These are phyloP conservation scores for Zosterops pallidus DNA, from an alignment of 2,113 vertebrate species.

Conservation along the genomic window DNA sequence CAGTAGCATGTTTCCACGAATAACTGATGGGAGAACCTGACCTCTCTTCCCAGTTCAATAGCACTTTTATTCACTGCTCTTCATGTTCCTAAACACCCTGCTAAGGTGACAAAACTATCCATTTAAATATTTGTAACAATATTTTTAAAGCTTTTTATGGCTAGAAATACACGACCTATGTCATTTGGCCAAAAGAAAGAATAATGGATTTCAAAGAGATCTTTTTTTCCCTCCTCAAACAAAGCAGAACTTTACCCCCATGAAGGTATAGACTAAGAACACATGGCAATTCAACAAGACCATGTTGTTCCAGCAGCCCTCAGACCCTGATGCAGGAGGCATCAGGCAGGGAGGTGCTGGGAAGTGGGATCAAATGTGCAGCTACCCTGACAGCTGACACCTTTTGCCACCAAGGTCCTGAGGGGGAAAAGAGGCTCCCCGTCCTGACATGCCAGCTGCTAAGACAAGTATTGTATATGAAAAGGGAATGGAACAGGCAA, in stretches of 20 bases:
- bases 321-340: not conserved
- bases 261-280: not conserved
- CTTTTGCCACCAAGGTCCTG: rapidly evolving
- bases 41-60: not conserved
- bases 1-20: not conserved
- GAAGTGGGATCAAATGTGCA: not conserved
- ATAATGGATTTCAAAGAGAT: not conserved
- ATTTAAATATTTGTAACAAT: not conserved
- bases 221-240: not conserved
- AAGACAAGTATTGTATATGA: not conserved
- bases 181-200: not conserved
- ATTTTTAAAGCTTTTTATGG: not conserved
- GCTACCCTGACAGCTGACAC: not conserved
- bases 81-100: not conserved
- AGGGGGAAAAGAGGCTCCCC: not conserved
- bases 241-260: not conserved
- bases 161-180: not conserved
- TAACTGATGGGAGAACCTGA: not conserved
- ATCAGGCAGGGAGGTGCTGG: not conserved
- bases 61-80: not conserved
- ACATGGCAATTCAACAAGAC: not conserved
- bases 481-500: not conserved
- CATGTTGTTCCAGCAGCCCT: not conserved
- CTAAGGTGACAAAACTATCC: not conserved
- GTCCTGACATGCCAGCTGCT: not conserved